Base-by-base conservation (phyloP, 2,888 invertebrate species). In the Macaria liturata region DNA sequence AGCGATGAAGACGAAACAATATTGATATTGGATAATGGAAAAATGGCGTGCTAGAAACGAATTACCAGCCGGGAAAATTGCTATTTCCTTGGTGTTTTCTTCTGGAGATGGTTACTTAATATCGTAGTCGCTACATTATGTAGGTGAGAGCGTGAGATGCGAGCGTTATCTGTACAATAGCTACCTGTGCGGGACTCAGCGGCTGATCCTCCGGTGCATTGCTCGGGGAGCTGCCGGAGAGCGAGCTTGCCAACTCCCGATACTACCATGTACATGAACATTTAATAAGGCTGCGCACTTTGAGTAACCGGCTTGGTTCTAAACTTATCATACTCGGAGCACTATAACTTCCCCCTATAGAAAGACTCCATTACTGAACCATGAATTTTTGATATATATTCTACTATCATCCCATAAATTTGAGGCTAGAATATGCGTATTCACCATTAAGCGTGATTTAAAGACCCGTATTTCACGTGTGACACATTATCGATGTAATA, bases 11-110 rank as follows among this genome's bases (percentile, higher is more conserved):
- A 88, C 86, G 81, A 84, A 88, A 86, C 83, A 88, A 87, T 90
- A 89, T 89, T 90, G 88, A 87, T 89, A 88, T 87, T 88, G 80
- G 83, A 83, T 90, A 88, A 90, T 90, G 88, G 87, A 87, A 87
- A 88, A 86, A 86, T 90, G 72, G 88, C 90, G 89, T 90, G 89
- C 78, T 75, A 74, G 71, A 76, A 80, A 82, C 78, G 80, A 83
- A 87, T 88, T 88, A 88, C 81, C 71, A 72, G 66, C 66, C 72
- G 80, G 80, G 84, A 83, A 88, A 87, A 86, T 83, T 84, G 86
- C 85, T 77, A 84, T 87, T 88, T 87, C 86, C 86, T 80, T 73
- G 74, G 79, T 74, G 72, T 83, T 84, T 78, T 78, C 80, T 83
- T 82, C 80, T 82, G 68, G 70, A 77, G 78, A 74, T 83, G 72